Conservation (phyloP, 2,113 vertebrate genomes). For the Archilochus colubris region DNA sequence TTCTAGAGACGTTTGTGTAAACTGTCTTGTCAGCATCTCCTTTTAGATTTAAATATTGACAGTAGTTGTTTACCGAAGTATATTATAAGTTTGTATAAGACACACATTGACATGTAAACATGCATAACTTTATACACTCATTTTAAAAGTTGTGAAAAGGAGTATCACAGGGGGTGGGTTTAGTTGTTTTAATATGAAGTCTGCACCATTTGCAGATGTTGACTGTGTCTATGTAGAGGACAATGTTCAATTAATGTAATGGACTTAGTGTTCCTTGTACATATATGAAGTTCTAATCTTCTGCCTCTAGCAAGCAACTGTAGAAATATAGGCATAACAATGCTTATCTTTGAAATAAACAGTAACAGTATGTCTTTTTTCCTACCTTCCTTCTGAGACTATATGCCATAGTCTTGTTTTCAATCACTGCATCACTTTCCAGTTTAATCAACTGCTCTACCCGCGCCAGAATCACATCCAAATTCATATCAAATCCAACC, state of each 20-base stretch:
- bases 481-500: slow-evolving; percentile 88
- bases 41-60: neutral
- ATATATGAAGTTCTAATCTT: neutral
- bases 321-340: neutral
- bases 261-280: neutral
- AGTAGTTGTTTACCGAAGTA: neutral
- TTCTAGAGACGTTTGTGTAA: neutral
- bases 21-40: neutral
- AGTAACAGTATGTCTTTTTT: neutral
- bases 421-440: slow-evolving; percentile 82
- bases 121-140: neutral
- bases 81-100: neutral
- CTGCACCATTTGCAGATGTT: neutral
- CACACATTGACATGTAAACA: neutral
- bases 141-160: neutral
- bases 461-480: slow-evolving; percentile 81
- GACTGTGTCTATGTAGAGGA: neutral
- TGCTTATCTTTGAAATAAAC: neutral
- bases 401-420: slow-evolving; percentile 83
- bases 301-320: neutral
- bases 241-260: too few species aligned
- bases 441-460: slow-evolving; percentile 84
- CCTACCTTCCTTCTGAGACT: slow-evolving; percentile 89
- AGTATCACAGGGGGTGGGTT: fast-evolving
- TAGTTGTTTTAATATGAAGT: neutral